These are phyloP conservation scores for Caenorhabditis panamensis DNA, from an alignment of 2,888 invertebrate genomes.

Conservation along the genomic window DNA sequence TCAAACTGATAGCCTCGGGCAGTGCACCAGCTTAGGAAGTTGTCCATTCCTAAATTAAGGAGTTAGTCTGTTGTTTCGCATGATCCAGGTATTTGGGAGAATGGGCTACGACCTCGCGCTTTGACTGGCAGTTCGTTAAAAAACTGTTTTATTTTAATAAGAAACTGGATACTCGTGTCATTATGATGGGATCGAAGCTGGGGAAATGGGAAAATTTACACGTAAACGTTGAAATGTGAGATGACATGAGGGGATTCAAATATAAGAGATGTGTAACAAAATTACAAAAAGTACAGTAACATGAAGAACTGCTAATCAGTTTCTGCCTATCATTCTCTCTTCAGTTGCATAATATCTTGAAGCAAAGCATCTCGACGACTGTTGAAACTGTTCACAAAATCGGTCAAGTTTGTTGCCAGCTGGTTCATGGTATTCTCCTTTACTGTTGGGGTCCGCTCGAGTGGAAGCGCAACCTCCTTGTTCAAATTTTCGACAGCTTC, in stretches of 20 bases:
- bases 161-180: no score
- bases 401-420: constrained; percentile 44
- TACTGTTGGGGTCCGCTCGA: not conserved
- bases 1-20: constrained; percentile 63
- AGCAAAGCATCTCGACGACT: constrained; percentile 40
- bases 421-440: not conserved
- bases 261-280: not conserved
- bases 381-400: constrained; percentile 43
- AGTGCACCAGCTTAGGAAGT: constrained; percentile 67
- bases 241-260: not conserved
- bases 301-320: not conserved
- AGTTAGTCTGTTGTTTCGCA: not conserved
- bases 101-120: no score
- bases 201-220: not conserved
- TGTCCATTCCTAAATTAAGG: constrained; percentile 46
- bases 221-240: not conserved
- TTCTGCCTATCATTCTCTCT: not conserved
- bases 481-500: constrained; percentile 44
- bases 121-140: no score
- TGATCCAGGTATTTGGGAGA: not conserved
- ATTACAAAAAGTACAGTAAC: not conserved
- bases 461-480: constrained; percentile 8
- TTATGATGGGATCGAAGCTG: no score
- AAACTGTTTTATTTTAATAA: no score
- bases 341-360: constrained; percentile 23